Evolutionary conservation across 2,113 vertebrate species (phyloP).

Genomic region (Rhineura floridana): DNA sequence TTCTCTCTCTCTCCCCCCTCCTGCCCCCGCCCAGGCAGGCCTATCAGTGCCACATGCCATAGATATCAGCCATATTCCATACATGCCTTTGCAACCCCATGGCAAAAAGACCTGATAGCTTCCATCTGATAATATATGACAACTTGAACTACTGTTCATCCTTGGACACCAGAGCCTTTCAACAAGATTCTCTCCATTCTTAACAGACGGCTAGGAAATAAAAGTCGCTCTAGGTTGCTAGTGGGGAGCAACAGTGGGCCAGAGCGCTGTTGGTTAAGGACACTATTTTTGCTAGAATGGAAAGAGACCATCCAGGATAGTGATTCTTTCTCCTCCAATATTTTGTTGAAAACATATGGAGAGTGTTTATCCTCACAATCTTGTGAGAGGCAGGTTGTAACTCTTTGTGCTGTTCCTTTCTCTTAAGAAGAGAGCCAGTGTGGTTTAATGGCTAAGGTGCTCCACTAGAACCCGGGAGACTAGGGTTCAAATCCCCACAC

Average conservation of each 20-base stretch:
- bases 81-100: conserved; percentile 17
- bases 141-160: conserved; percentile 22
- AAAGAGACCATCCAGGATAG: neutral
- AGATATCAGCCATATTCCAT: conserved; percentile 32
- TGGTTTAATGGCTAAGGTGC: no score
- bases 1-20: neutral
- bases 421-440: no score
- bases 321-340: no score
- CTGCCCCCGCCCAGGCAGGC: neutral
- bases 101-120: neutral
- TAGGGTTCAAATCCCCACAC: no score
- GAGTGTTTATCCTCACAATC: neutral
- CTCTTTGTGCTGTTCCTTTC: neutral
- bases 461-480: no score
- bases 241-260: no score
- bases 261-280: neutral
- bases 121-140: conserved; percentile 26
- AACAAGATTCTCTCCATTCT: neutral
- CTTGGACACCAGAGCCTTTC: conserved; percentile 3
- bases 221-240: neutral
- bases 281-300: neutral
- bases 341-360: neutral
- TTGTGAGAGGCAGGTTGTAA: neutral
- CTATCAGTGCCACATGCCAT: conserved; percentile 25
- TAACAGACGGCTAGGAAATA: neutral